Evolutionary conservation across 2,888 invertebrate species (phyloP).

Genomic region (Caenorhabditis sp.): DNA sequence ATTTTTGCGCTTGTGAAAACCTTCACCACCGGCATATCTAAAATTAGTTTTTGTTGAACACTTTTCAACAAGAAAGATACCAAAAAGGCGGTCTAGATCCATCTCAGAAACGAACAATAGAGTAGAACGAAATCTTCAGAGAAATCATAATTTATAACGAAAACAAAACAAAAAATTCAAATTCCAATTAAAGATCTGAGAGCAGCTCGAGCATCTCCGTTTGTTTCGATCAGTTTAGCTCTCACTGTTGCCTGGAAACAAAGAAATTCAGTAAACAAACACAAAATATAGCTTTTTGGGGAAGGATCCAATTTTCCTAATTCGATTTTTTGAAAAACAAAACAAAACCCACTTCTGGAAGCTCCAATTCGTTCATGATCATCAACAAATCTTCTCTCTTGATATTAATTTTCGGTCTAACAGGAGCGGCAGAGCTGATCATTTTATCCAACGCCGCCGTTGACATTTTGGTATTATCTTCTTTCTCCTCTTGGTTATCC

Average conservation of each 20-base stretch:
- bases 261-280: not conserved
- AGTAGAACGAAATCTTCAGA: too few species aligned
- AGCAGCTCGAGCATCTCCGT: constrained; percentile 40
- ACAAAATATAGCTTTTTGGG: not conserved
- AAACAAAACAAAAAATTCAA: not conserved
- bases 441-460: constrained; percentile 47
- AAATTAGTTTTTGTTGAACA: not conserved
- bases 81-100: not conserved
- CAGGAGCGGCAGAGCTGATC: constrained; percentile 23
- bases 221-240: constrained; percentile 43
- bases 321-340: not conserved
- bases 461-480: constrained; percentile 44
- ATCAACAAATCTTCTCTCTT: constrained; percentile 57
- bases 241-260: constrained; percentile 32
- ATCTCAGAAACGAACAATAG: too few species aligned
- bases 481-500: constrained; percentile 52
- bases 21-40: not conserved
- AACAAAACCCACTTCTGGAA: constrained; percentile 34
- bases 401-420: constrained; percentile 44
- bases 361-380: constrained; percentile 54
- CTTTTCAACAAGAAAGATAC: constrained; percentile 16
- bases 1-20: not conserved
- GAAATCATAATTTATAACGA: not conserved
- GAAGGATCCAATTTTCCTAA: not conserved
- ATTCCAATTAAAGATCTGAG: constrained; percentile 36